Conservation (phyloP, 2,888 invertebrate species). For the Idaea aversata region DNA sequence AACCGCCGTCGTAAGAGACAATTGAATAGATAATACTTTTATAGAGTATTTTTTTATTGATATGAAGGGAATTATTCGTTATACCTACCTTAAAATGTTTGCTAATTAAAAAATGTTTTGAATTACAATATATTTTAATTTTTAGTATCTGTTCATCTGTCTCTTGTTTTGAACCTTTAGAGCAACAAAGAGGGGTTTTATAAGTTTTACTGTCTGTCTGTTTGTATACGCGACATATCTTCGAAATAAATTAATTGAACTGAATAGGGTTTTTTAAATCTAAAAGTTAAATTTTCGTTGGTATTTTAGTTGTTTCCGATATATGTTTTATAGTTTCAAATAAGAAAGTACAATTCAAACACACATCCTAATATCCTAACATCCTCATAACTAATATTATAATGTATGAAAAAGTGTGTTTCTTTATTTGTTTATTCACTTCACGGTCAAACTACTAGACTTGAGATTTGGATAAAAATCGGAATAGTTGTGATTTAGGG, state of each 20-base stretch:
- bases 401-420: too few species aligned
- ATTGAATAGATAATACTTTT: constrained; percentile 32
- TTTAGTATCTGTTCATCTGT: background rate
- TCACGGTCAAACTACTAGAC: too few species aligned
- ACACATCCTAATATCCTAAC: too few species aligned
- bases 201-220: background rate
- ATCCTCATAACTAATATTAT: too few species aligned
- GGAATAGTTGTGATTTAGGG: too few species aligned
- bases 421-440: background rate
- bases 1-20: constrained; percentile 23
- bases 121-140: background rate
- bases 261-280: too few species aligned
- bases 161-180: background rate
- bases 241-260: too few species aligned
- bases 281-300: too few species aligned
- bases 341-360: too few species aligned
- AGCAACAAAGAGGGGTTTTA: background rate
- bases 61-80: background rate
- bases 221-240: background rate
- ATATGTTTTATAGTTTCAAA: too few species aligned
- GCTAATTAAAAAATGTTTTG: background rate
- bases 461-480: too few species aligned
- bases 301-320: too few species aligned
- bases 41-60: constrained; percentile 20
- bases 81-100: background rate